phyloP scores from a whole-genome alignment of 2,888 invertebrate genomes.

The Torymus aiolomorphi region DNA sequence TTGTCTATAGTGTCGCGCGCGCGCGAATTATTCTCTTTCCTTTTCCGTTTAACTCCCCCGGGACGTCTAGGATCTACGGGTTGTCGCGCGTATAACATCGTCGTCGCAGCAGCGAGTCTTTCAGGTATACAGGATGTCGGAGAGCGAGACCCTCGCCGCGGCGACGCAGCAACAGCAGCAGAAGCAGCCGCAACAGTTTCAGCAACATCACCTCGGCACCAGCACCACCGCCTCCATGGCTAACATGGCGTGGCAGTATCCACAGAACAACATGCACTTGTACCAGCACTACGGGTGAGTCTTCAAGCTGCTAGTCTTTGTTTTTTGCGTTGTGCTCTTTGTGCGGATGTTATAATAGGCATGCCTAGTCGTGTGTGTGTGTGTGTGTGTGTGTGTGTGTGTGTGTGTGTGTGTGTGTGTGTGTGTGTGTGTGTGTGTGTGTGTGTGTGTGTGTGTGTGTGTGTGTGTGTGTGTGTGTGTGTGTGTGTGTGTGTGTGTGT shows the following conservation, averaged over 20 bases:
- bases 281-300: conserved; percentile 73
- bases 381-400: too few relatives aligned
- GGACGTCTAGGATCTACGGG: too few relatives aligned
- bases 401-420: too few relatives aligned
- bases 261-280: conserved; percentile 72
- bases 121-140: conserved; percentile 67
- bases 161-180: conserved; percentile 72
- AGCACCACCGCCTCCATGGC: conserved; percentile 69
- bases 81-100: not conserved
- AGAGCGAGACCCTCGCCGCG: conserved; percentile 72
- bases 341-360: too few relatives aligned
- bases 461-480: too few relatives aligned
- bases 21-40: too few relatives aligned
- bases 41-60: not conserved
- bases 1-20: too few relatives aligned
- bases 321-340: not conserved
- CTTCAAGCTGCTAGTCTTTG: not conserved
- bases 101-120: conserved; percentile 18
- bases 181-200: conserved; percentile 60
- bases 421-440: too few relatives aligned
- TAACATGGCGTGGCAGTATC: conserved; percentile 74
- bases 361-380: too few relatives aligned
- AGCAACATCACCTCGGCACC: too few relatives aligned
- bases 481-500: too few relatives aligned
- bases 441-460: too few relatives aligned